Percentiles rank a stretch among this genome's conserved stretches.
Evolutionary conservation across 2,888 invertebrate genomes (phyloP).

Genomic region (Blastobasis adustella): DNA sequence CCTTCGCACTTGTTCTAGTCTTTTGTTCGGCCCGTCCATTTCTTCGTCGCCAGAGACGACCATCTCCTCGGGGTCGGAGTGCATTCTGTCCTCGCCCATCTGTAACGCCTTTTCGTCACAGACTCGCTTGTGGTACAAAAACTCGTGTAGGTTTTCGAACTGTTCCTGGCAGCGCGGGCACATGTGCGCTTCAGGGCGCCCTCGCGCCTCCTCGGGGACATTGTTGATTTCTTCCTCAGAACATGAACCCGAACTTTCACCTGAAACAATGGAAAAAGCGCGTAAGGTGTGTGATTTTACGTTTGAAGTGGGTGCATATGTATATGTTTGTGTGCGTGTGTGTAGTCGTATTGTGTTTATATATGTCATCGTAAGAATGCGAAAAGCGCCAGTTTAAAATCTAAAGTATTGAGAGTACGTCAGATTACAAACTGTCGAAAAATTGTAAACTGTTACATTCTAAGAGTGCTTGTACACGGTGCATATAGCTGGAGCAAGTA

Average conservation of each 20-base stretch:
- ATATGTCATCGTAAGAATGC: no score
- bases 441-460: no score
- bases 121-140: conserved; percentile 76
- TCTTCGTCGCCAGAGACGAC: conserved; percentile 81
- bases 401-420: no score
- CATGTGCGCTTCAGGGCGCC: conserved; percentile 70
- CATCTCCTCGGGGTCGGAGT: conserved; percentile 83
- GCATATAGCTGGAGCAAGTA: no score
- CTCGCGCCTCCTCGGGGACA: conserved; percentile 64
- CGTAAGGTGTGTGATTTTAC: not conserved
- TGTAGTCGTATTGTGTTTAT: no score
- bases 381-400: no score
- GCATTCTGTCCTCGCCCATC: conserved; percentile 79
- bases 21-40: conserved; percentile 79
- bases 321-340: not conserved
- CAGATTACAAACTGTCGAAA: no score
- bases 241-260: conserved; percentile 79
- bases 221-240: conserved; percentile 77
- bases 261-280: conserved; percentile 63
- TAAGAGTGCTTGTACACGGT: no score
- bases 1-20: conserved; percentile 80
- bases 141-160: conserved; percentile 77
- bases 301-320: not conserved
- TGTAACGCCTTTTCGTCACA: conserved; percentile 77
- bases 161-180: conserved; percentile 80